A percentile compares a stretch with the other conserved stretches of the same genome.
phyloP scores from a whole-genome alignment of 1,140 invertebrate species.

The Mercenaria mercenaria region DNA sequence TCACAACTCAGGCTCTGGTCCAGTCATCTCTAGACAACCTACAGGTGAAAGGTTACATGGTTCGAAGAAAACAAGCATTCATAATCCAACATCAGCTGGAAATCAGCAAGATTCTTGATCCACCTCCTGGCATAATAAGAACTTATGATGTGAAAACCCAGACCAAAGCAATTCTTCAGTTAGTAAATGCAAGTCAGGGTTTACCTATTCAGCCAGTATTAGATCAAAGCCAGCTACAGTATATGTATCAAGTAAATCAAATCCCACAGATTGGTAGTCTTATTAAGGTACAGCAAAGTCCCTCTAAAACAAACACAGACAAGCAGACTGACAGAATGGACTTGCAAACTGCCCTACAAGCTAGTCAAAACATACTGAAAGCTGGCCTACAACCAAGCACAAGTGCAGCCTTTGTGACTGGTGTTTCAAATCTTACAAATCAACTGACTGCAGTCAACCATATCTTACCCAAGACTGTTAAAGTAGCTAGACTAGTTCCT shows the following conservation, averaged over 20 bases:
- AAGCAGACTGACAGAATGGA: neutral
- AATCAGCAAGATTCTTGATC: slow-evolving; percentile 35
- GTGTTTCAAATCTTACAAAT: neutral
- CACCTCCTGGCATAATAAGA: neutral
- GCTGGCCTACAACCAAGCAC: neutral
- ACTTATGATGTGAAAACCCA: neutral
- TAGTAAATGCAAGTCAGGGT: neutral
- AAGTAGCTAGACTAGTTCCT: neutral
- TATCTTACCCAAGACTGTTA: neutral
- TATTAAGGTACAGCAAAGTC: neutral
- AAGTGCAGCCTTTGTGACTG: neutral
- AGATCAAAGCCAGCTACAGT: neutral
- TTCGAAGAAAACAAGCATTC: neutral
- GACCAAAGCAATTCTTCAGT: slow-evolving; percentile 13
- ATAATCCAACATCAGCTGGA: neutral
- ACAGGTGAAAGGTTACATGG: neutral
- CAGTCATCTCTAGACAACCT: slow-evolving; percentile 2
- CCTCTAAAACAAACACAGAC: neutral
- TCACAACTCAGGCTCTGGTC: slow-evolving; percentile 22
- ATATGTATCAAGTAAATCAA: neutral
- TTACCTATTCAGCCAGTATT: neutral
- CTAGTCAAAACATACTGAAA: neutral
- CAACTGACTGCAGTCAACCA: neutral
- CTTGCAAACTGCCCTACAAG: neutral
- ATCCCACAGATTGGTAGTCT: neutral